A percentile compares a stretch with the other conserved stretches of the same genome.
Evolutionary conservation across 2,888 invertebrate genomes (phyloP).

Genomic region (Xestia c-nigrum): DNA sequence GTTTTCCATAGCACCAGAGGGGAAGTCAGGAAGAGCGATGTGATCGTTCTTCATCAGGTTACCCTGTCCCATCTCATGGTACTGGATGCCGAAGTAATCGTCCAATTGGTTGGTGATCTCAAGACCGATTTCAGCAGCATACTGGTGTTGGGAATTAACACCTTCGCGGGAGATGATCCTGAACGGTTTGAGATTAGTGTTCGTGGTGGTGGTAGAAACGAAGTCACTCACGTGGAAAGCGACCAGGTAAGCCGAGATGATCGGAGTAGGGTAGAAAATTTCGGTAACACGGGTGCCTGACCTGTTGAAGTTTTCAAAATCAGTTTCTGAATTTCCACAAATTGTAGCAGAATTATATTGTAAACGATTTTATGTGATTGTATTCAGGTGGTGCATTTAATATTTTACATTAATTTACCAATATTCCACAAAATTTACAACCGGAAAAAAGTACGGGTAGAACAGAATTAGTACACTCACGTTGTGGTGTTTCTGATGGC

Average conservation of each 20-base stretch:
- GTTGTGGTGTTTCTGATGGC: slow-evolving; percentile 79
- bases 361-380: not conserved
- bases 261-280: slow-evolving; percentile 90
- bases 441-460: not conserved
- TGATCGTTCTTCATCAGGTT: slow-evolving; percentile 91
- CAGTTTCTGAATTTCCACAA: not conserved
- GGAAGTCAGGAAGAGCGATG: slow-evolving; percentile 94
- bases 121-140: slow-evolving; percentile 86
- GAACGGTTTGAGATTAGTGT: slow-evolving; percentile 77
- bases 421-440: not conserved
- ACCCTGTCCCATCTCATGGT: slow-evolving; percentile 90
- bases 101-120: slow-evolving; percentile 88
- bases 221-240: slow-evolving; percentile 96
- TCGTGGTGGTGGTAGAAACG: slow-evolving; percentile 76
- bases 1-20: slow-evolving; percentile 96
- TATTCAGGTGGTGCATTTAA: not conserved
- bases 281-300: slow-evolving; percentile 75
- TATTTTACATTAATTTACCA: not conserved
- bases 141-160: slow-evolving; percentile 80
- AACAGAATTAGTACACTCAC: slow-evolving; percentile 74
- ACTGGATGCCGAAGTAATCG: slow-evolving; percentile 89
- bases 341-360: not conserved
- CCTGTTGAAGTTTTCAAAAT: slow-evolving; percentile 63
- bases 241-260: slow-evolving; percentile 95
- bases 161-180: slow-evolving; percentile 85